Conservation (phyloP, 2,888 invertebrate genomes). For the Rhopalosiphum nymphaeae region DNA sequence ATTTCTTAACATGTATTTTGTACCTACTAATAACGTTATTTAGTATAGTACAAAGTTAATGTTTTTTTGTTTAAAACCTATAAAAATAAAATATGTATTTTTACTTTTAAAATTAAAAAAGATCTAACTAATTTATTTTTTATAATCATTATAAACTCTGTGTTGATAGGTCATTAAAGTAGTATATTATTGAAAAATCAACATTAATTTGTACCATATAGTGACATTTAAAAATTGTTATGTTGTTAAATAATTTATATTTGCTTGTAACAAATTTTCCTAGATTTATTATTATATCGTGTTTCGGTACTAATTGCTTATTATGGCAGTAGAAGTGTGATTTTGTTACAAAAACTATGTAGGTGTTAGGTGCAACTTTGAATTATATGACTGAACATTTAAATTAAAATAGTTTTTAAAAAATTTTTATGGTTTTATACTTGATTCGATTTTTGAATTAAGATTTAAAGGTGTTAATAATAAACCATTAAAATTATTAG, state of each 20-base stretch:
- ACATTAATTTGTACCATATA: neutral
- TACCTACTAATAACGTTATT: neutral
- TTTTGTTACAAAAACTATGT: neutral
- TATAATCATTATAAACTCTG: neutral
- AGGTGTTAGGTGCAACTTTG: neutral
- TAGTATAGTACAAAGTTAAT: neutral
- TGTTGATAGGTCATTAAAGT: neutral
- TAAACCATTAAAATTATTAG: neutral
- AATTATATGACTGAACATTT: neutral
- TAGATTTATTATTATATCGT: neutral
- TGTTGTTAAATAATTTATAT: neutral
- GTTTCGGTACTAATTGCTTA: neutral
- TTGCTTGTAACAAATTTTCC: neutral
- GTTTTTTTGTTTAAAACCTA: neutral
- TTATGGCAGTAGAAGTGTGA: neutral
- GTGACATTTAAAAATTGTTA: neutral
- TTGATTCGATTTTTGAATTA: neutral
- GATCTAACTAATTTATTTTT: neutral
- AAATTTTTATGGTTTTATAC: neutral
- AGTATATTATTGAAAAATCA: constrained; percentile 8
- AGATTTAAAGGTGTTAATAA: neutral
- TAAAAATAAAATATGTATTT: neutral
- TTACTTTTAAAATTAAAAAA: neutral
- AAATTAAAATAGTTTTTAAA: neutral
- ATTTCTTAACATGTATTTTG: neutral